Evolutionary conservation across 1,140 invertebrate genomes (phyloP).

Genomic region (Eumeta japonica): DNA sequence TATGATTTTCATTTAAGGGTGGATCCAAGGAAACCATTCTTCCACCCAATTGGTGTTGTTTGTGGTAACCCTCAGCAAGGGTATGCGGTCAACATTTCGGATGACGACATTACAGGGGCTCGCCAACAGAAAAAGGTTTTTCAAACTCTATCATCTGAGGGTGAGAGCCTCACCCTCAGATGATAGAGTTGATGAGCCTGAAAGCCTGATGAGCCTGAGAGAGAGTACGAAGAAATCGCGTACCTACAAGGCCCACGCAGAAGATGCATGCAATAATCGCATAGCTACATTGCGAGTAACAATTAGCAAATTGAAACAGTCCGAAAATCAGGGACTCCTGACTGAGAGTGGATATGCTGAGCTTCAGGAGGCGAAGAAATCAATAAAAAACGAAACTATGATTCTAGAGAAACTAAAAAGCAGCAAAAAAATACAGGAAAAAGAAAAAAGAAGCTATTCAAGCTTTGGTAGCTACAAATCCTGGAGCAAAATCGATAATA

Average conservation of each 20-base stretch:
- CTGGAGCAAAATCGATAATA: too few species aligned
- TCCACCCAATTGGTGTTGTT: background rate
- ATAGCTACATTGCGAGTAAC: background rate
- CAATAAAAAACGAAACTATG: too few species aligned
- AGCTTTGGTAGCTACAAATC: too few species aligned
- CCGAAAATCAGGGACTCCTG: background rate
- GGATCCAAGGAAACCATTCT: constrained; percentile 1
- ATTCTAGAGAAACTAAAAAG: too few species aligned
- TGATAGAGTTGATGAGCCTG: too few species aligned
- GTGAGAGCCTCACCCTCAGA: too few species aligned
- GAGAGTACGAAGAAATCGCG: background rate
- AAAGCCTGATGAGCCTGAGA: background rate
- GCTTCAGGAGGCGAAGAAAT: too few species aligned
- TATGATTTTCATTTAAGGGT: background rate
- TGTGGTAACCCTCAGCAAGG: background rate
- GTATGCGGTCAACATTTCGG: background rate
- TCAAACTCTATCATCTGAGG: background rate
- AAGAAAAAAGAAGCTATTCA: too few species aligned
- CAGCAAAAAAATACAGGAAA: too few species aligned
- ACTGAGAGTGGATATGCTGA: background rate
- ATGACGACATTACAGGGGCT: background rate
- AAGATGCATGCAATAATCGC: background rate
- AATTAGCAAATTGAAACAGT: background rate
- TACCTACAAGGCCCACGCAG: background rate
- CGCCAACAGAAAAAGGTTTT: background rate